A percentile compares a stretch with the other conserved stretches of the same genome.
These are phyloP conservation scores for Steromphala cineraria DNA, from an alignment of 2,888 invertebrate genomes.

Conservation along the genomic window DNA sequence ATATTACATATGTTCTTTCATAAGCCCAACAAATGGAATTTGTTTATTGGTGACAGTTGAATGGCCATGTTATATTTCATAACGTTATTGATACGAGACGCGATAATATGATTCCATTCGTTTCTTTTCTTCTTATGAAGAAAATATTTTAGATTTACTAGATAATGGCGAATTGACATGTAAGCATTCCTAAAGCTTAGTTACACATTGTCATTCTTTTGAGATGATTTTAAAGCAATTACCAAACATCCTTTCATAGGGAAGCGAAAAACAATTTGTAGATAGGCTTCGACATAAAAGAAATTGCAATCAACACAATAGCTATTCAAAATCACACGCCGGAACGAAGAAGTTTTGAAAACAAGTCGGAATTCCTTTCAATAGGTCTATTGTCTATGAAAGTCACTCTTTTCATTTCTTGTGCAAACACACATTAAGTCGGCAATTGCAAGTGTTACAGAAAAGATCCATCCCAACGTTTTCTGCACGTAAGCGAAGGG, in stretches of 20 bases:
- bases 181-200: not conserved
- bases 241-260: not conserved
- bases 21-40: not conserved
- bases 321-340: slow-evolving; percentile 13
- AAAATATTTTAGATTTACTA: not conserved
- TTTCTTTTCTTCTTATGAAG: not conserved
- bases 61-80: not conserved
- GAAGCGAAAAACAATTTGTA: slow-evolving; percentile 12
- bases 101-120: not conserved
- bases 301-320: not conserved
- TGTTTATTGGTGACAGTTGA: not conserved
- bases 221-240: not conserved
- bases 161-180: not conserved
- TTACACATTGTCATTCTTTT: not conserved
- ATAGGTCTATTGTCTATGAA: not conserved
- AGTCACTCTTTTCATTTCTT: slow-evolving; percentile 8
- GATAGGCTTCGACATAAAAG: not conserved
- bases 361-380: slow-evolving; percentile 11
- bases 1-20: not conserved
- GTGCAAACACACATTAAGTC: not conserved
- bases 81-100: not conserved
- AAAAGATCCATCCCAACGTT: not conserved
- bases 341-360: slow-evolving; percentile 6
- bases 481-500: slow-evolving; percentile 1
- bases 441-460: not conserved